These are phyloP conservation scores for Anableps anableps DNA, from an alignment of 2,797 vertebrate genomes.

Conservation along the genomic window DNA sequence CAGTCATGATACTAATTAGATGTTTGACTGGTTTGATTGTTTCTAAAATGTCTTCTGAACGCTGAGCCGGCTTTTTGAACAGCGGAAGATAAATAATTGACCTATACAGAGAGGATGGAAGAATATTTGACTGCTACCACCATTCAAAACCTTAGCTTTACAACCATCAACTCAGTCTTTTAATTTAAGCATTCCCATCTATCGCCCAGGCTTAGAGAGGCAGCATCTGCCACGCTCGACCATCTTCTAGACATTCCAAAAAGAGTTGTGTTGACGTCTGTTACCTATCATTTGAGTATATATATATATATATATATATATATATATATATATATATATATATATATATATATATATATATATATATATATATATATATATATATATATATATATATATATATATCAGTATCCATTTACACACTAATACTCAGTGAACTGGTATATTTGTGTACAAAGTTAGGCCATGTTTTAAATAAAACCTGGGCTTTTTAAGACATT, in stretches of 20 bases:
- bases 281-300: conserved; percentile 65
- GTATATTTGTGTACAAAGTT: conserved; percentile 14
- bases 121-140: conserved; percentile 70
- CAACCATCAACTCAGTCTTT: conserved; percentile 66
- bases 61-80: conserved; percentile 48
- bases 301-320: no score
- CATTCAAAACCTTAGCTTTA: conserved; percentile 67
- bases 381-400: no score
- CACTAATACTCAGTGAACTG: conserved; percentile 26
- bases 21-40: conserved; percentile 69
- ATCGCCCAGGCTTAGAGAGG: conserved; percentile 64
- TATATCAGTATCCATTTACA: conserved; percentile 54
- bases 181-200: conserved; percentile 70
- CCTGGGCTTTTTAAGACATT: neutral
- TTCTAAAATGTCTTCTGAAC: conserved; percentile 63
- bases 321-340: no score
- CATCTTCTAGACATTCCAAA: conserved; percentile 62
- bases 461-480: conserved; percentile 20
- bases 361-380: no score
- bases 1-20: conserved; percentile 61
- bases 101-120: conserved; percentile 65
- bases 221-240: conserved; percentile 64
- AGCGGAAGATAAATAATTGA: conserved; percentile 70
- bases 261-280: conserved; percentile 72
- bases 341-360: no score